Percentiles rank a stretch among this genome's conserved stretches.
phyloP scores from a whole-genome alignment of 2,113 vertebrate species.

The Calidris pygmaea region DNA sequence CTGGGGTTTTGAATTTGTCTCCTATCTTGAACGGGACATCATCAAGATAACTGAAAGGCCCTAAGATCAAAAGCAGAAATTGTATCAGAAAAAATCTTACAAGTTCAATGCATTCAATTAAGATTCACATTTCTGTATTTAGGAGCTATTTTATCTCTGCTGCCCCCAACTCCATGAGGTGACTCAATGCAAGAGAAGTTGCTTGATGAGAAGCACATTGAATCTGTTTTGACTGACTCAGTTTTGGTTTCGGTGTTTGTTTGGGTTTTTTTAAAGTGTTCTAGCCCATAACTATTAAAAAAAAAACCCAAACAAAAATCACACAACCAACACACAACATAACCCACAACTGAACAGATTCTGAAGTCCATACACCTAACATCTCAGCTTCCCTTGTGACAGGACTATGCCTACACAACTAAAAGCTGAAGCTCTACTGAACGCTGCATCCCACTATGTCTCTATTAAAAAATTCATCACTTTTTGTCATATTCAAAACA shows the following conservation, averaged over 20 bases:
- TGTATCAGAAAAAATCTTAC: rapidly evolving
- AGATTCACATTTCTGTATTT: not conserved
- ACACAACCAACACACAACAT: not conserved
- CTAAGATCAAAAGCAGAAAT: slow-evolving; percentile 72
- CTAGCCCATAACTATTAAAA: not conserved
- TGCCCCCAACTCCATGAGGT: not conserved
- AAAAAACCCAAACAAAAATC: too few relatives aligned
- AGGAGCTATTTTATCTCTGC: not conserved
- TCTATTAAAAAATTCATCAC: not conserved
- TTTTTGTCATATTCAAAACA: not conserved
- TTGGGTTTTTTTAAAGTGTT: not conserved
- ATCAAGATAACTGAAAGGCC: slow-evolving; percentile 95
- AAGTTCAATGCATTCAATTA: not conserved
- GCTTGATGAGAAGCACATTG: not conserved
- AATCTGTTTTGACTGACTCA: not conserved
- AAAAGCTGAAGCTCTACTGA: not conserved
- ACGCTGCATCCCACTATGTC: not conserved
- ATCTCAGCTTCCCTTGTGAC: not conserved
- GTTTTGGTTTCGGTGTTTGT: not conserved
- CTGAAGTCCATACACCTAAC: not conserved
- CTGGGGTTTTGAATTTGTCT: slow-evolving; percentile 92
- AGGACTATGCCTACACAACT: not conserved
- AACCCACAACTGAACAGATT: not conserved
- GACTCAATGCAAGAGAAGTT: not conserved
- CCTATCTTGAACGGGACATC: slow-evolving; percentile 97